Evolutionary conservation across 1,140 invertebrate genomes (phyloP), one percentile per base, ranked within the genome.

Genomic region (Apis laboriosa): DNA sequence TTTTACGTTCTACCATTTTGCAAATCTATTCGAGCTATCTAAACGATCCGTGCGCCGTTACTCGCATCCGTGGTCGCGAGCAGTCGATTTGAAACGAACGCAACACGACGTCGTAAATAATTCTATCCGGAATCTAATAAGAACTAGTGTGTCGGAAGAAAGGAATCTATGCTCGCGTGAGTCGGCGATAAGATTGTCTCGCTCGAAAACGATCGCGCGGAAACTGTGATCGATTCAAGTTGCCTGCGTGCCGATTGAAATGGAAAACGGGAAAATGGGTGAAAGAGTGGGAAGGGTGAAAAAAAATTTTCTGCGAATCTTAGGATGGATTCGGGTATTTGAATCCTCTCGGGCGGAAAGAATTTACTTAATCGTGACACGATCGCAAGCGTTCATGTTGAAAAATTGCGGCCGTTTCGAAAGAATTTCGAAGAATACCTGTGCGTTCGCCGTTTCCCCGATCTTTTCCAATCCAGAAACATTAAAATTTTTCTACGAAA

Each of bases 101-200:
- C 28, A 28, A 64, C 21, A 58, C 8, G 66, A 53, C 28, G 53
- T 11, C n/a, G 19, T 64, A 78, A 64, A 64, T 28, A 72, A 72
- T 83, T 66, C 75, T 64, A 60, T 58, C 9, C 21, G 58, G 17
- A 19, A 49, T 83, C 75, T 66, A 72, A 78, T 58, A 72, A 51
- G 60, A 66, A n/a, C 58, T 64, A 78, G 58, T 70, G 56, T 51
- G 5, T 19, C 43, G 64, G 24, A 55, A 77, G 76, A 71, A 64
- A 49, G 34, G 49, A 55, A 64, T 78, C 34, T 56, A 58, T n/a
- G 53, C 34, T n/a, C 34, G 34, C 28, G 49, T 49, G 49, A 68
- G 43, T n/a, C 55, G 56, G 13, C n/a, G 76, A 77, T 60, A 83
- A 83, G 81, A 70, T 83, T 77, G 81, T 78, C 63, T 58, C 53